Evolutionary conservation across 2,797 vertebrate species (phyloP), one percentile per base, ranked within the genome.

Genomic region (Eremophila alpestris): DNA sequence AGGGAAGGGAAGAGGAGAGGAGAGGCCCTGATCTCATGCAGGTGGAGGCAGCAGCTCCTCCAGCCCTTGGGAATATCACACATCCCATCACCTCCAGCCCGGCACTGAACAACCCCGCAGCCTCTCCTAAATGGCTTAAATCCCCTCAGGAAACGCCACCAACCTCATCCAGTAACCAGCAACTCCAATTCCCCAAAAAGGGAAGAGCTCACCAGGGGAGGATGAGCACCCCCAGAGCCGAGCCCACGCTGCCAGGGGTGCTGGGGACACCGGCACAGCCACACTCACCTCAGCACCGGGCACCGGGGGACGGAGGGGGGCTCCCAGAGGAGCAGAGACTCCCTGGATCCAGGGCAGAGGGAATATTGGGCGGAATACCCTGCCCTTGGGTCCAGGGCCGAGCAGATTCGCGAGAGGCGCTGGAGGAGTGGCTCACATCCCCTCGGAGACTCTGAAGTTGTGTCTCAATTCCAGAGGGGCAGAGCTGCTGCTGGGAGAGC

Each of bases 261-360:
- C 23, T 6, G 73, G 55, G 59, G 69, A 18, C 0, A 2, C n/a
- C 0, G 1, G 65, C 65, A 36, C 2, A 0, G 49, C 76, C 27
- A 0, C 79, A 2, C 10, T 3, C 60, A 4, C 21, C 49, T 24
- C 7, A 0, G 51, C 3, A 0, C 62, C 9, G 40, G 51, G 22
- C 38, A 8, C 12, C 14, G 60, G 27, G 58, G 0, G 5, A 6
- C 1, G 51, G 38, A 15, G 26, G 29, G 7, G 34, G 46, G 77
- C 70, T 21, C 59, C 36, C 7, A 0, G 48, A 0, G 0, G 29
- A 55, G 85, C 49, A 22, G 38, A 22, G 38, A 29, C 45, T 10
- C 71, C 55, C 87, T 3, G 2, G 48, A 19, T 30, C 52, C 8
- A 9, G 1, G 32, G 88, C 38, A 19, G 34, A n/a, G 63, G 23